Conservation (phyloP, 2,113 vertebrate species). For the Seriola aureovittata region DNA sequence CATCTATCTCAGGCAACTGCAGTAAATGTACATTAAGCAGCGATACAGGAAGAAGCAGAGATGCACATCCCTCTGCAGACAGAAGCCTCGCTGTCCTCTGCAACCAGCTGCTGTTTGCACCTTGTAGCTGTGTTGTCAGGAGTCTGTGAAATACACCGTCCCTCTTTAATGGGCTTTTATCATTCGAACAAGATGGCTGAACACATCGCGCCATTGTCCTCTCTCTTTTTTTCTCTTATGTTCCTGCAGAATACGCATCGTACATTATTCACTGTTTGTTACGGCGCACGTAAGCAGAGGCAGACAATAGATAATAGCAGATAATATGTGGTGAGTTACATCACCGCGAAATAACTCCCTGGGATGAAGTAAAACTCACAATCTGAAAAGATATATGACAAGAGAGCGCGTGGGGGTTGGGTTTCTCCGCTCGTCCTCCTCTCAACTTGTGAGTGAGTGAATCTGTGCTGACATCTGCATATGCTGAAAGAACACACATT, state of each 20-base stretch:
- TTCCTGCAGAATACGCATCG: neutral
- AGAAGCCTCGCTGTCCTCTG: neutral
- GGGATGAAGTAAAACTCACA: neutral
- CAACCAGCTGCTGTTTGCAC: neutral
- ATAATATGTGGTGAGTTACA: neutral
- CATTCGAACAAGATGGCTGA: constrained; percentile 17
- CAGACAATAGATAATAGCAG: neutral
- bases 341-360: constrained; percentile 1
- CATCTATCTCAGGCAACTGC: constrained; percentile 18
- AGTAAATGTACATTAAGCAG: constrained; percentile 32
- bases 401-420: neutral
- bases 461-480: constrained; percentile 48
- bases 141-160: constrained; percentile 12
- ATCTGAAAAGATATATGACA: neutral
- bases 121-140: constrained; percentile 7
- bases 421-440: neutral
- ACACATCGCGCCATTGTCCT: constrained; percentile 11
- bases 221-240: neutral
- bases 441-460: neutral
- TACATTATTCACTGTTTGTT: neutral
- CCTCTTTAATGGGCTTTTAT: constrained; percentile 32
- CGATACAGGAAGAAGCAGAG: neutral
- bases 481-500: constrained; percentile 51
- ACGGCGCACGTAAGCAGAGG: neutral
- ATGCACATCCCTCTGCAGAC: constrained; percentile 16